Base-by-base conservation (phyloP, 2,113 vertebrate genomes). In the Gulo gulo region DNA sequence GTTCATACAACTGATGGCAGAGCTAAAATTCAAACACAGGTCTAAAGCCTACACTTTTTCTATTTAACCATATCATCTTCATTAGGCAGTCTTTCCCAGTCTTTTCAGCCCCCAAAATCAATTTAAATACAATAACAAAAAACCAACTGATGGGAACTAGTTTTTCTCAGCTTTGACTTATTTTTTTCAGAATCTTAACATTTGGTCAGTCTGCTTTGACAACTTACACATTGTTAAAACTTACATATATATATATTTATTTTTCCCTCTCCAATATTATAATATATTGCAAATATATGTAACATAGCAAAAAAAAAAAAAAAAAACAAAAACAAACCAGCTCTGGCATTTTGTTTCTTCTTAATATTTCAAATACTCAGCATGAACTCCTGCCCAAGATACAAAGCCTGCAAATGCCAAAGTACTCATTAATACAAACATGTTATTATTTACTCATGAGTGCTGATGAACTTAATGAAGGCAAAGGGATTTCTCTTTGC, bases 341-440 rank as follows among this genome's bases (percentile, higher is more conserved):
- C 20, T 86, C 6, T 76, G 55, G 5, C 4, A 52, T 88, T 95
- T 91, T 76, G 42, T 86, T 89, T 78, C n/a, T 91, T 95, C 29
- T 83, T 57, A 73, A 89, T 83, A 84, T 55, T 91, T 97, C 50
- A 95, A 89, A 76, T 63, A 63, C 20, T 57, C 67, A 91, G 34
- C 50, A 81, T 95, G n/a, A 88, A 91, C 96, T 91, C 65, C 79
- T 88, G 5, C 34, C 71, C 76, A 91, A n/a, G 42, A 88, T 57
- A 36, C 24, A 85, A 96, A 96, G 34, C 21, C 34, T 93, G 95
- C 50, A 84, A 84, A 85, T 84, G 74, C 24, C 84, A 81, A 93
- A 45, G 65, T 82, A 63, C 50, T 81, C 42, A 92, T 88, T 86
- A 95, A 85, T 7, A 89, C 21, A 94, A 94, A 36, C 16, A 65